phyloP scores from a whole-genome alignment of 2,797 vertebrate species.

The Hippocampus kuda region DNA sequence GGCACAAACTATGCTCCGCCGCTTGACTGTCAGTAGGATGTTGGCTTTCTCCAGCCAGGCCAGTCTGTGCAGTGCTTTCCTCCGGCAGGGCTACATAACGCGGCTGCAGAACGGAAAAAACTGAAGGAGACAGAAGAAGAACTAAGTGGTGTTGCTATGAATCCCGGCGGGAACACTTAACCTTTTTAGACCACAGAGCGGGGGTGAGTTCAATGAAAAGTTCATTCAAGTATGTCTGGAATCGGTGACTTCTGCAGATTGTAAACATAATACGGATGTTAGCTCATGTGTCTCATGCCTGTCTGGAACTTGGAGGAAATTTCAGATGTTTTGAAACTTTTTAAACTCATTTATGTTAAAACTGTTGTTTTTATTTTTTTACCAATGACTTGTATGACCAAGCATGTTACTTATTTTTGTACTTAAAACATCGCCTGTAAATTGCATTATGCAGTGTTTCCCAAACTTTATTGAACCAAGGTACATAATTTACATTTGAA shows the following conservation, averaged over 20 bases:
- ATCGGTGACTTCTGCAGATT: neutral
- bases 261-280: neutral
- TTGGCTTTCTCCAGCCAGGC: conserved; percentile 70
- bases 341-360: neutral
- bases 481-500: neutral
- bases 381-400: neutral
- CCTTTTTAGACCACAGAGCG: conserved; percentile 17
- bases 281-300: neutral
- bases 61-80: conserved; percentile 51
- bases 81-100: conserved; percentile 47
- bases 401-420: neutral
- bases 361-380: neutral
- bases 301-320: neutral
- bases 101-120: conserved; percentile 24
- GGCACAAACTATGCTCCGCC: conserved; percentile 72
- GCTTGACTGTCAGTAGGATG: conserved; percentile 77
- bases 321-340: neutral
- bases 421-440: neutral
- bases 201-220: conserved; percentile 20
- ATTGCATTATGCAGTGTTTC: neutral
- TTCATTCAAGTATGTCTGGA: neutral
- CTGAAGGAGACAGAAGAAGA: conserved; percentile 20
- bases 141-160: conserved; percentile 35
- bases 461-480: neutral
- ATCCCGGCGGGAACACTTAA: conserved; percentile 42